Base-by-base conservation (phyloP, 2,888 invertebrate genomes). In the Platycheirus albimanus region DNA sequence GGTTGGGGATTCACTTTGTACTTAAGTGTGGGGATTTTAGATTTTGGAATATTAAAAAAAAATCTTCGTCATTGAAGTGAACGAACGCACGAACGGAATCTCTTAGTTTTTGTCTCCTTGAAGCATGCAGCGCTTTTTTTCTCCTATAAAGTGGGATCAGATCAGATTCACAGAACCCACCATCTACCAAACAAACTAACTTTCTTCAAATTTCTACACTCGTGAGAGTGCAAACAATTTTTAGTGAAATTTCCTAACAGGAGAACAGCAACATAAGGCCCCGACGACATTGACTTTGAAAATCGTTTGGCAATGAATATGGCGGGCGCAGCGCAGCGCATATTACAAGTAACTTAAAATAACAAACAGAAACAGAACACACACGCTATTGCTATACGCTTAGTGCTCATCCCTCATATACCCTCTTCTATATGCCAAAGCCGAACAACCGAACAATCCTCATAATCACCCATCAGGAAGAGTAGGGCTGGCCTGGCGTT, bases 201-300 rank as follows among this genome's bases (percentile, higher is more conserved):
- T 83, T 83, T 83, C 83, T 83, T 69, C 78, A 83, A 83, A 78
- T 90, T 90, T 88, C 86, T 85, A 87, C 86, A 87, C 86, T 85
- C 87, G 89, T 89, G 90, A 90, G 90, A 90, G 90, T 90, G 88
- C 87, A 89, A 90, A 90, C 90, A 90, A 90, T 90, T 90, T 90
- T 91, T 90, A 91, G 90, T 90, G 90, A 90, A 90, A 91, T 91
- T 90, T 90, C 87, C 87, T 88, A 90, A 89, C 89, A 90, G 90
- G 90, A 88, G 89, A 89, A 86, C 90, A 90, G 89, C 87, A 90
- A 87, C 72, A 86, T 87, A 87, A 87, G 87, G 87, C 88, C 69
- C 66, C 79, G 28, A 81, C 86, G 69, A 77, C 88, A 87, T 86
- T 89, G 89, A 89, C 89, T 89, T 89, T 89, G 89, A 89, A 89